Evolutionary conservation across 2,113 vertebrate genomes (phyloP).

Genomic region (Casuarius casuarius): DNA sequence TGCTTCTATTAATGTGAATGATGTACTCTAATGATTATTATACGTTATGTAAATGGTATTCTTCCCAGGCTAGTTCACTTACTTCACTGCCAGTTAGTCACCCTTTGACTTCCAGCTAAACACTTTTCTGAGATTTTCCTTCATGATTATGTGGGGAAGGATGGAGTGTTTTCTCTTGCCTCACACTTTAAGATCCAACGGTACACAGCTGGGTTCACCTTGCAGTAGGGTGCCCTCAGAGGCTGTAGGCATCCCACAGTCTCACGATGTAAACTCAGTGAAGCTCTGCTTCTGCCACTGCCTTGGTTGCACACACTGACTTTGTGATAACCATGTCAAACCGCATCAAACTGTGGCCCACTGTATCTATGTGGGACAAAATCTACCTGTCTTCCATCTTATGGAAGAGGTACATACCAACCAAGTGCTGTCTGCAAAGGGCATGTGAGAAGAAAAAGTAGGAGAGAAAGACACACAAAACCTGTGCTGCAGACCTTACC

Average conservation of each 20-base stretch:
- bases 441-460: no score
- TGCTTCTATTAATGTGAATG: rapidly evolving
- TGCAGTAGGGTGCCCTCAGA: not conserved
- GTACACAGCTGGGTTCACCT: not conserved
- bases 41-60: not conserved
- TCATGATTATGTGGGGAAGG: not conserved
- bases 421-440: no score
- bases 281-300: not conserved
- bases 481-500: no score
- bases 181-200: not conserved
- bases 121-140: not conserved
- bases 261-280: not conserved
- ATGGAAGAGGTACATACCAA: no score
- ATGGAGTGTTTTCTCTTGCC: not conserved
- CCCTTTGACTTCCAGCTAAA: not conserved
- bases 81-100: not conserved
- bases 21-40: no score
- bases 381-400: no score
- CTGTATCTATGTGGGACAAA: not conserved
- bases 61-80: not conserved
- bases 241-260: not conserved
- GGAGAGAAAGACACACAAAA: no score
- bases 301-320: not conserved
- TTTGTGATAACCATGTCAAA: not conserved
- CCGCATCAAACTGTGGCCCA: not conserved